Conservation (phyloP, 2,113 vertebrate species). For the Grantiella picta region DNA sequence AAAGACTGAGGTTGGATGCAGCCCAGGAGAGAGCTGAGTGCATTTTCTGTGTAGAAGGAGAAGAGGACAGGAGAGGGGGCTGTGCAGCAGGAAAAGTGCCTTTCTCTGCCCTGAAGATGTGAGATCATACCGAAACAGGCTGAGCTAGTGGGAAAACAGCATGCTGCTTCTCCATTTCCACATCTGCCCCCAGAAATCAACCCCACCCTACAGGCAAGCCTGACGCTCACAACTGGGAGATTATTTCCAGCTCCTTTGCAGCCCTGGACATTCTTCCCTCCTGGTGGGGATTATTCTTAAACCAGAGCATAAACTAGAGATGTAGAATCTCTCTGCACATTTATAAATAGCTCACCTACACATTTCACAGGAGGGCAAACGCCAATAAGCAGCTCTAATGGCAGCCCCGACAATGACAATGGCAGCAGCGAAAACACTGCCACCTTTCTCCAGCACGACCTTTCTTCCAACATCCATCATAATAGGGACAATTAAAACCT, state of each 20-base stretch:
- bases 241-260: neutral
- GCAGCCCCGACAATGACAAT: neutral
- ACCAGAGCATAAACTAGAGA: neutral
- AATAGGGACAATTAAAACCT: neutral
- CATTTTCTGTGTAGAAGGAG: neutral
- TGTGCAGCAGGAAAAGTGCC: neutral
- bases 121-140: neutral
- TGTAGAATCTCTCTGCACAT: neutral
- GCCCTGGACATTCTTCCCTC: neutral
- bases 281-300: neutral
- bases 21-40: neutral
- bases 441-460: neutral
- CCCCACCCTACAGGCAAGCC: rapidly evolving
- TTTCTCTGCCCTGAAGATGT: neutral
- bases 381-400: neutral
- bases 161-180: neutral
- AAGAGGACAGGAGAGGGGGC: slow-evolving; percentile 22
- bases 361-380: neutral
- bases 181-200: neutral
- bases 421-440: neutral
- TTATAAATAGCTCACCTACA: slow-evolving; percentile 11
- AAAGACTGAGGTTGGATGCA: neutral
- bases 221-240: neutral
- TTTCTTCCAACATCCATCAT: neutral
- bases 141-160: neutral